Percentiles rank a stretch among this genome's conserved stretches.
These are phyloP conservation scores for Eupithecia vulgata DNA, from an alignment of 2,888 invertebrate species.

Conservation along the genomic window DNA sequence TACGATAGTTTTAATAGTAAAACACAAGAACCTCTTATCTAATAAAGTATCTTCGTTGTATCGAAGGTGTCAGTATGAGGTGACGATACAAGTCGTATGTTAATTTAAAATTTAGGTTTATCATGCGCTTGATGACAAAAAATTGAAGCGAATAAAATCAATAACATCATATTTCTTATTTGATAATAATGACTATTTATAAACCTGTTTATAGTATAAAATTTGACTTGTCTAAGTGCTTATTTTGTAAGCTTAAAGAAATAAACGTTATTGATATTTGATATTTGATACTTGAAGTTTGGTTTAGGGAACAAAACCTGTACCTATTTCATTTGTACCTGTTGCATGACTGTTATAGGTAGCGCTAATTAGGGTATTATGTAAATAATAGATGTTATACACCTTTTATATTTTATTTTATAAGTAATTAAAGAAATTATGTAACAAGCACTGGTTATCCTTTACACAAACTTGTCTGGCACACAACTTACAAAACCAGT, in stretches of 20 bases:
- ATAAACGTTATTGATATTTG: too few relatives aligned
- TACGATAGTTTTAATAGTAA: too few relatives aligned
- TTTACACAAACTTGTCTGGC: background rate
- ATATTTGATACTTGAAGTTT: too few relatives aligned
- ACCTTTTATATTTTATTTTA: constrained; percentile 9
- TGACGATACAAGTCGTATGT: background rate
- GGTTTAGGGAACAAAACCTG: constrained; percentile 12
- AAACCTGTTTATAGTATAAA: too few relatives aligned
- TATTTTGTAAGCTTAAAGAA: too few relatives aligned
- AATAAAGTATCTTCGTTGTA: background rate
- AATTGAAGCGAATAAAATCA: too few relatives aligned
- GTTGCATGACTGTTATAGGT: background rate
- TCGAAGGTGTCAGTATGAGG: background rate
- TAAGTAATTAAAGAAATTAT: background rate
- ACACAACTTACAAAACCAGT: background rate
- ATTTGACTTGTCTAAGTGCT: too few relatives aligned
- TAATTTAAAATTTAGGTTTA: background rate
- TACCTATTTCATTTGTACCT: constrained; percentile 8
- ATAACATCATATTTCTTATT: too few relatives aligned
- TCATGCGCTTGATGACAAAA: too few relatives aligned
- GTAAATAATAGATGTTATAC: constrained; percentile 14
- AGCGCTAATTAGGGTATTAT: background rate
- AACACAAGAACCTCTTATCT: too few relatives aligned
- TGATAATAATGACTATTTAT: too few relatives aligned
- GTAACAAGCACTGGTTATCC: background rate